Evolutionary conservation across 2,113 vertebrate genomes (phyloP), one percentile per base, ranked within the genome.

Genomic region (Manacus vitellinus): DNA sequence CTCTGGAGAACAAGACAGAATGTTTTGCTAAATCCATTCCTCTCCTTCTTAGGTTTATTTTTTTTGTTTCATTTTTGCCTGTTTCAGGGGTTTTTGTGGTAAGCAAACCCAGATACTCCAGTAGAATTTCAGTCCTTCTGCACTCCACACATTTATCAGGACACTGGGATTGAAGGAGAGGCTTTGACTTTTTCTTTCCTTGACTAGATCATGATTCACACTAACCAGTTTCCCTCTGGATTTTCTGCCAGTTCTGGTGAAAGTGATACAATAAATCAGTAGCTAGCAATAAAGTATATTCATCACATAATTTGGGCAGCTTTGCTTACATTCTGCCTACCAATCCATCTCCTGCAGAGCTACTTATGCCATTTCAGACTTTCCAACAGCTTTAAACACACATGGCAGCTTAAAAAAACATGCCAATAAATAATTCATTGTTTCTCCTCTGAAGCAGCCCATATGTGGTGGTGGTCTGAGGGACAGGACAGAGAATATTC

Each of bases 341-440:
- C 74, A 78, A 27, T 37, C 27, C 70, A 52, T 75, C 77, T 84
- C 65, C 77, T 85, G 65, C 33, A 63, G 84, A 91, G 75, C 75
- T 82, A 22, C 68, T 91, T 28, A 30, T 10, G 51, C 63, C 70
- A 24, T 71, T 82, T 92, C 75, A 84, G 76, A 28, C 59, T 94
- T 78, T 22, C 56, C 76, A 89, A 63, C 31, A 70, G 77, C 39
- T 92, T 82, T 41, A 71, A 55, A 55, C 41, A 25, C 96, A 93
- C 54, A 72, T 72, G 65, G 76, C 65, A 49, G 16, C 22, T 78
- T 67, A 21, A 47, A 85, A 85, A 92, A 62, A 59, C 8, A 73
- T n/a, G 73, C 56, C 84, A 95, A 89, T 75, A 52, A 94, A 95
- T 89, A 94, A 92, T 82, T 78, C 80, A 65, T 72, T 61, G 15